Conservation (phyloP, 2,113 vertebrate species). For the Egretta garzetta region DNA sequence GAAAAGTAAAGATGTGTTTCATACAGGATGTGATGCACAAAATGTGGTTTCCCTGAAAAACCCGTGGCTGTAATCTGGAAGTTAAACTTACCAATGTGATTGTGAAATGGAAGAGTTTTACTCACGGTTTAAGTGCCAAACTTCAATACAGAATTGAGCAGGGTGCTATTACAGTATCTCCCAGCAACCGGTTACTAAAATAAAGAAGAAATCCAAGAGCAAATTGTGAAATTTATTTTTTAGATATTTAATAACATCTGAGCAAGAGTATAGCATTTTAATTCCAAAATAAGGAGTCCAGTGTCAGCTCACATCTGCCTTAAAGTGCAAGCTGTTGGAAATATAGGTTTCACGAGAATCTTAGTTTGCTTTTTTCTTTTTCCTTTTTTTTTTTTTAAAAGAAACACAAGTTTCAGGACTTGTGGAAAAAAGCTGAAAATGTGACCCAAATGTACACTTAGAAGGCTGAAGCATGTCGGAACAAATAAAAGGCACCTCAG, state of each 20-base stretch:
- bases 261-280: not conserved
- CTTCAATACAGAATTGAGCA: not conserved
- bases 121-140: not conserved
- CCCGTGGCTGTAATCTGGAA: not conserved
- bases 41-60: slow-evolving; percentile 1
- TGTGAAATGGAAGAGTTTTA: not conserved
- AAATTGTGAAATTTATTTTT: not conserved
- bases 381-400: not conserved
- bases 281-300: not conserved
- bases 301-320: not conserved
- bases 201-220: not conserved
- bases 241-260: not conserved
- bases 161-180: not conserved
- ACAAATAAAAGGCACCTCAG: not conserved
- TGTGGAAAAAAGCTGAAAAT: not conserved
- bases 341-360: not conserved
- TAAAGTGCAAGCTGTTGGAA: not conserved
- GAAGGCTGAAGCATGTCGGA: not conserved
- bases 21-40: not conserved
- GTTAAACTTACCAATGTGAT: not conserved
- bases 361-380: not conserved
- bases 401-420: not conserved
- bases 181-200: not conserved
- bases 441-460: not conserved
- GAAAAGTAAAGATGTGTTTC: slow-evolving; percentile 2